Percentiles rank a stretch among this genome's conserved stretches.
Conservation (phyloP, 2,113 vertebrate species). For the Oreochromis spilurus region DNA sequence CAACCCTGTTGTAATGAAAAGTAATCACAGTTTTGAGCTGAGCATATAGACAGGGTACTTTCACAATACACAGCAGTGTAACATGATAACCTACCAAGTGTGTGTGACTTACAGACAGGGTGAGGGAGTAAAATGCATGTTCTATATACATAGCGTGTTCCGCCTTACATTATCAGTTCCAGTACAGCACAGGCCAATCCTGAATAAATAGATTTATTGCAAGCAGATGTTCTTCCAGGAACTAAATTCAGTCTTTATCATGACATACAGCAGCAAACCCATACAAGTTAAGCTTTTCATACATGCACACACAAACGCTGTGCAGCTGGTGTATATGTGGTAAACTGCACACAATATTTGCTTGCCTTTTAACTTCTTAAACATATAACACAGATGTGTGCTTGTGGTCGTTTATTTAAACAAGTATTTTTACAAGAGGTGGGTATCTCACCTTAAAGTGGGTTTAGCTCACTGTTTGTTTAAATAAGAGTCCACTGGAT, state of each 20-base stretch:
- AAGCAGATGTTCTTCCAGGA: constrained; percentile 34
- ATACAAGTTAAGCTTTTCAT: not conserved
- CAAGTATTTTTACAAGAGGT: not conserved
- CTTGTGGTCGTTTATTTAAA: not conserved
- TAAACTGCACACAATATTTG: not conserved
- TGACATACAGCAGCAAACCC: not conserved
- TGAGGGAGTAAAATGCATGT: not conserved
- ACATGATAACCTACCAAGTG: not conserved
- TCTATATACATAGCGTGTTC: not conserved
- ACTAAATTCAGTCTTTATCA: not conserved
- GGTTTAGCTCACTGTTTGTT: not conserved
- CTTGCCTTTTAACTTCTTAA: not conserved
- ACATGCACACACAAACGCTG: not conserved
- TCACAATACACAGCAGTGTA: constrained; percentile 12
- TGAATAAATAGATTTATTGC: constrained; percentile 20
- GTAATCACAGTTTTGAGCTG: constrained; percentile 57
- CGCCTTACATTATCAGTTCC: not conserved
- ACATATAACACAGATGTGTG: not conserved
- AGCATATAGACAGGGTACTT: constrained; percentile 11
- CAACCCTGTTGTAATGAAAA: constrained; percentile 53
- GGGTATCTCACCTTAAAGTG: not conserved
- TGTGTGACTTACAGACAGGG: not conserved
- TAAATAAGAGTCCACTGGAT: not conserved
- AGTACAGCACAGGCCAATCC: not conserved
- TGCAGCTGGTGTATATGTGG: not conserved